Evolutionary conservation across 2,797 vertebrate species (phyloP).

Genomic region (Cyprinella venusta): DNA sequence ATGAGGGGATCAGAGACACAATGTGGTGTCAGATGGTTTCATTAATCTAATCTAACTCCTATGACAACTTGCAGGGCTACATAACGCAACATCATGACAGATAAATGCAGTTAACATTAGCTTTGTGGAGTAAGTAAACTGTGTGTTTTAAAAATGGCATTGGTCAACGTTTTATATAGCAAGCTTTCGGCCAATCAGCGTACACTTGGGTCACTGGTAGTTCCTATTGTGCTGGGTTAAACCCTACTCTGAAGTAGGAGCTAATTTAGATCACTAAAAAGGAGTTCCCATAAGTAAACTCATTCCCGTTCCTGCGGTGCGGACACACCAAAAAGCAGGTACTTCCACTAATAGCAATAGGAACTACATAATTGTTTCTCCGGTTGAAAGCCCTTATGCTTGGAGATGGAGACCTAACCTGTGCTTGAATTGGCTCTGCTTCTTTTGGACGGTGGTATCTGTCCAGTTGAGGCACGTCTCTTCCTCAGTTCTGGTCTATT

Average conservation of each 20-base stretch:
- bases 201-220: not conserved
- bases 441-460: slow-evolving; percentile 80
- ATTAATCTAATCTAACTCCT: no score
- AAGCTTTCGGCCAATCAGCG: not conserved
- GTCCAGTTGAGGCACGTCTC: slow-evolving; percentile 82
- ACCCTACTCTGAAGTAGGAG: not conserved
- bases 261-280: not conserved
- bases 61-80: not conserved
- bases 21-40: not conserved
- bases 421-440: slow-evolving; percentile 80
- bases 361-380: not conserved
- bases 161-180: not conserved
- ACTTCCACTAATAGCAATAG: not conserved
- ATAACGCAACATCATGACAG: no score
- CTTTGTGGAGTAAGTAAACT: not conserved
- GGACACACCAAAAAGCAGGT: not conserved
- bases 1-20: slow-evolving; percentile 22
- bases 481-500: slow-evolving; percentile 77
- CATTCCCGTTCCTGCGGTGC: not conserved
- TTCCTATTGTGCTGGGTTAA: not conserved
- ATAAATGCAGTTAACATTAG: no score
- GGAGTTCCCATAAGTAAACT: not conserved
- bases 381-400: not conserved
- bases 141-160: not conserved
- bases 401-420: slow-evolving; percentile 63